Percentiles rank a stretch among this genome's conserved stretches.
Conservation (phyloP, 2,113 vertebrate species). For the Theristicus caerulescens region DNA sequence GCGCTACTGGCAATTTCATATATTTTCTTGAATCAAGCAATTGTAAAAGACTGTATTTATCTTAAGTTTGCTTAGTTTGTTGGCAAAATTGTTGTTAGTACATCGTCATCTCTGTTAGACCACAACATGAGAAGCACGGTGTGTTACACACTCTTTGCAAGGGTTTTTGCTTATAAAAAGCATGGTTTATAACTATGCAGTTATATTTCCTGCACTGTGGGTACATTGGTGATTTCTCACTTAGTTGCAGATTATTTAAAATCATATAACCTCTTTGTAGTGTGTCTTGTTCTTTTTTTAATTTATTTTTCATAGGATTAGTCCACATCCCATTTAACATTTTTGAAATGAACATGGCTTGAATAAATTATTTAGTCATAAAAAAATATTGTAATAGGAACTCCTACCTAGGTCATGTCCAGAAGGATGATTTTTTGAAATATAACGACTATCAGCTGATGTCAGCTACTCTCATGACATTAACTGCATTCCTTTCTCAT, state of each 20-base stretch:
- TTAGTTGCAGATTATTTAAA: background rate
- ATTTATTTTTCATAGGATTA: background rate
- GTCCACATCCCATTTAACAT: background rate
- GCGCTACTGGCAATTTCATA: background rate
- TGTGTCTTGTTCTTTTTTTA: rapidly evolving
- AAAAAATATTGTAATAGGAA: background rate
- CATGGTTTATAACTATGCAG: background rate
- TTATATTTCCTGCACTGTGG: background rate
- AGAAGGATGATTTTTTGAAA: background rate
- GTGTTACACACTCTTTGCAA: background rate
- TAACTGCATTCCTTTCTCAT: background rate
- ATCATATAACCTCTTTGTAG: background rate
- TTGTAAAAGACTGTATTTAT: background rate
- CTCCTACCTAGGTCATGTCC: background rate
- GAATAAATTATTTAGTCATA: background rate
- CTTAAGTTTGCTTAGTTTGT: background rate
- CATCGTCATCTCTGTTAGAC: background rate
- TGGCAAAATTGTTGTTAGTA: background rate
- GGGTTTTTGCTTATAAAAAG: background rate
- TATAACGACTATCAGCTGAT: rapidly evolving
- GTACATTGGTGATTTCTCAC: background rate
- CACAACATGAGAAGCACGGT: background rate
- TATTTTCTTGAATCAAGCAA: background rate
- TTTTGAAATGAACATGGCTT: background rate
- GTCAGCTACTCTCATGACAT: background rate